Evolutionary conservation across 2,888 invertebrate genomes (phyloP).

Genomic region (Nyleta sp.): DNA sequence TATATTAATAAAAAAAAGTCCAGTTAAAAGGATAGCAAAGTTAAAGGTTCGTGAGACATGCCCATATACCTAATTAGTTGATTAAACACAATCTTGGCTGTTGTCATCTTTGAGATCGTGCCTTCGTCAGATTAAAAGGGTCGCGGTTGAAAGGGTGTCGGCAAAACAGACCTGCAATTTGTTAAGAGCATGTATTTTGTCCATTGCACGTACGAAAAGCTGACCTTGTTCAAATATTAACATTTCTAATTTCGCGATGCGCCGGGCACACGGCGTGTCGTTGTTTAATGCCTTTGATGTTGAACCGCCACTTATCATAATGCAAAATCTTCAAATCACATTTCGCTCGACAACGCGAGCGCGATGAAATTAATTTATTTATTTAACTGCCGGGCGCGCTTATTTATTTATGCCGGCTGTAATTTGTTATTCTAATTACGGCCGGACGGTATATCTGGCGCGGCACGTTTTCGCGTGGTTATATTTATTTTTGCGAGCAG

Average conservation of each 20-base stretch:
- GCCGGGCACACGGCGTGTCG: not conserved
- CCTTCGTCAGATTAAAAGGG: conserved; percentile 7
- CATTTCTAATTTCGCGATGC: conserved; percentile 20
- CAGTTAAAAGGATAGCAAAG: too few species aligned
- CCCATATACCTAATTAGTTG: too few species aligned
- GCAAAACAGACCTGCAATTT: conserved; percentile 7
- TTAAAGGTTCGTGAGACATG: too few species aligned
- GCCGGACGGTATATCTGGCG: not conserved
- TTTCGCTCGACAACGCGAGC: not conserved
- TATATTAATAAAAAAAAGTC: too few species aligned
- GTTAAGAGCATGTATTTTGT: conserved; percentile 15
- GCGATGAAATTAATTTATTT: conserved; percentile 18
- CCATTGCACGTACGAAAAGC: conserved; percentile 4
- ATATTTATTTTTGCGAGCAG: not conserved
- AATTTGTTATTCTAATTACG: not conserved
- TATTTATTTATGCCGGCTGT: not conserved
- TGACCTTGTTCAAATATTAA: conserved; percentile 20
- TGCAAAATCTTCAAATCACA: conserved; percentile 20
- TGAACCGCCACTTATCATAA: conserved; percentile 15
- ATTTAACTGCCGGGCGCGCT: not conserved
- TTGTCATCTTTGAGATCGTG: not conserved
- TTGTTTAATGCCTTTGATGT: conserved; percentile 17
- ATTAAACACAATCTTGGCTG: too few species aligned
- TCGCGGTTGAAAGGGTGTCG: not conserved
- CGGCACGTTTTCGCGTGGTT: not conserved